Conservation (phyloP, 2,113 vertebrate species). For the Scortum barcoo region DNA sequence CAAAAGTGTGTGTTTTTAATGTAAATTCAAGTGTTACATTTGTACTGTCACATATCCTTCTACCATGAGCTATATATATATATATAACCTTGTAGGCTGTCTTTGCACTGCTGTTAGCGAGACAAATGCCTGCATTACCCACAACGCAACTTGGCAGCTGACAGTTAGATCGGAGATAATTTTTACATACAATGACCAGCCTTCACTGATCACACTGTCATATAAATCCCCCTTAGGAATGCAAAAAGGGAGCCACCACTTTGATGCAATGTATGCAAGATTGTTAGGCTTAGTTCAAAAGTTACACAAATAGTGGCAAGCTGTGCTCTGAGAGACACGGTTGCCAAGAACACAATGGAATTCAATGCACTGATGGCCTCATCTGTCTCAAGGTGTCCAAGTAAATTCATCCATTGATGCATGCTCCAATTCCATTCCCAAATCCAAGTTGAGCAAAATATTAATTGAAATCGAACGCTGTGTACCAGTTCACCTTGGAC, state of each 20-base stretch:
- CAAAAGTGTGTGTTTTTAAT: too few relatives aligned
- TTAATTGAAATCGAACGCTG: constrained; percentile 81
- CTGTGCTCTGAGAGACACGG: constrained; percentile 33
- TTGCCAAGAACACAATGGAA: constrained; percentile 75
- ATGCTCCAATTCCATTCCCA: constrained; percentile 69
- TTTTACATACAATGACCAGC: too few relatives aligned
- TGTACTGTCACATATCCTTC: not conserved
- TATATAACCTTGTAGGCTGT: not conserved
- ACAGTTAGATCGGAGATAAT: too few relatives aligned
- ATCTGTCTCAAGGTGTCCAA: constrained; percentile 79
- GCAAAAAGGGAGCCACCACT: not conserved
- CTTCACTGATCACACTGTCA: constrained; percentile 4
- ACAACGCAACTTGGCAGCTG: not conserved
- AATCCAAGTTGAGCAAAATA: constrained; percentile 77
- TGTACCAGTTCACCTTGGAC: constrained; percentile 77
- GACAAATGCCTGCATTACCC: not conserved
- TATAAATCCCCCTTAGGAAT: constrained; percentile 1
- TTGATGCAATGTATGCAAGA: constrained; percentile 23
- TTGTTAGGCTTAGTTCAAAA: constrained; percentile 47
- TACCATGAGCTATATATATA: not conserved
- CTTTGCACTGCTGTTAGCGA: not conserved
- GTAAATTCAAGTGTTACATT: not conserved
- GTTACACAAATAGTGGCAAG: constrained; percentile 56
- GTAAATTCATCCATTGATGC: constrained; percentile 74
- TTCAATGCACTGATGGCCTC: constrained; percentile 81